phyloP scores from a whole-genome alignment of 2,888 invertebrate genomes.

The Cylloceria caligata region DNA sequence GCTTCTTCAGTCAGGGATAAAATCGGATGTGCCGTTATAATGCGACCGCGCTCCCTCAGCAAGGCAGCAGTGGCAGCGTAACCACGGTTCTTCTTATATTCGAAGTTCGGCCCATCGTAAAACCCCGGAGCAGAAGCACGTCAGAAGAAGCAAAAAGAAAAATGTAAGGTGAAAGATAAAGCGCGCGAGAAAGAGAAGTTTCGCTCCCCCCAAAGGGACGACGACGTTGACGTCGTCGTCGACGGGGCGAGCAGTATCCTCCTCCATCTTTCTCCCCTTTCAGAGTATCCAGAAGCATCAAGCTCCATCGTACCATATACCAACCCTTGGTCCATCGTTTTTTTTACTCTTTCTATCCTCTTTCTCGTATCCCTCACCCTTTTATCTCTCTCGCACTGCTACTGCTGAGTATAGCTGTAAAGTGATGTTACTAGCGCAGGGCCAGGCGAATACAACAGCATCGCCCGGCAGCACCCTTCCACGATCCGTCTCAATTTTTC shows the following conservation, averaged over 20 bases:
- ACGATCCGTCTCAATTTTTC: constrained; percentile 82
- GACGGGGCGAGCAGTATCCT: constrained; percentile 34
- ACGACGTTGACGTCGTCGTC: constrained; percentile 40
- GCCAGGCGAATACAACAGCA: constrained; percentile 9
- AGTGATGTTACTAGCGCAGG: constrained; percentile 7
- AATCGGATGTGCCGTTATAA: constrained; percentile 63
- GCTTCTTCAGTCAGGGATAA: constrained; percentile 33
- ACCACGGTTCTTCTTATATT: constrained; percentile 53
- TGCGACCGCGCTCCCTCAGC: constrained; percentile 38
- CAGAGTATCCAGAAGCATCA: constrained; percentile 55
- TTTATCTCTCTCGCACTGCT: constrained; percentile 42
- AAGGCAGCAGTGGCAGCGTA: constrained; percentile 13
- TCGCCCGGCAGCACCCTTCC: constrained; percentile 65
- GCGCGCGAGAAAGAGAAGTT: constrained; percentile 53
- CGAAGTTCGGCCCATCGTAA: constrained; percentile 64
- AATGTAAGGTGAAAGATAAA: constrained; percentile 58
- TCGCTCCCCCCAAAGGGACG: constrained; percentile 48
- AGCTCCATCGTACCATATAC: constrained; percentile 47
- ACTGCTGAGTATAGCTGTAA: constrained; percentile 18
- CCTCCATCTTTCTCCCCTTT: constrained; percentile 58
- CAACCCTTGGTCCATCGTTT: constrained; percentile 43
- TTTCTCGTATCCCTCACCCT: constrained; percentile 48
- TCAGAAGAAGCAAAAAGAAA: constrained; percentile 46
- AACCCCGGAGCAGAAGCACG: constrained; percentile 38
- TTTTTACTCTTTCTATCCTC: constrained; percentile 51